Evolutionary conservation across 2,888 invertebrate genomes (phyloP).

Genomic region (Limnephilus marmoratus): DNA sequence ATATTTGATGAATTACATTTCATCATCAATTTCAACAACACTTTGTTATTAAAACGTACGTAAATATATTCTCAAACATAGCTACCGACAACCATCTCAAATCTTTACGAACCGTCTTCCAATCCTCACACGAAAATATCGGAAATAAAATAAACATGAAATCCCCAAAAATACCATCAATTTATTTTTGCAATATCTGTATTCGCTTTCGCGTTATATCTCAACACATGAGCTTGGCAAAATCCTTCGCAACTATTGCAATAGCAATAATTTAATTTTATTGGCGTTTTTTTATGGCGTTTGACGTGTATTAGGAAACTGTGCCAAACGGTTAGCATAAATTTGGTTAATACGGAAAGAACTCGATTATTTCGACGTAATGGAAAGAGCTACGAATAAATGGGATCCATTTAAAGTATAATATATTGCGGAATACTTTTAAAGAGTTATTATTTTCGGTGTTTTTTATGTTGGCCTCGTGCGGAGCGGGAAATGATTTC

Average conservation of each 20-base stretch:
- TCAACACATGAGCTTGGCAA: not conserved
- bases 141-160: not conserved
- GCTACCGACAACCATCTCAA: not conserved
- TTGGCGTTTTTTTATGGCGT: not conserved
- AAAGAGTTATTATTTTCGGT: constrained; percentile 5
- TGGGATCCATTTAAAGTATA: constrained; percentile 19
- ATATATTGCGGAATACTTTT: constrained; percentile 13
- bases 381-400: constrained; percentile 20
- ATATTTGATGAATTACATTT: no score
- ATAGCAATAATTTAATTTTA: not conserved
- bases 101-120: not conserved
- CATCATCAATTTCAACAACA: no score
- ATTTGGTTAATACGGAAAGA: constrained; percentile 24
- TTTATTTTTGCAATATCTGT: not conserved
- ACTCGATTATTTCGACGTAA: constrained; percentile 24
- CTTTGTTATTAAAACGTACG: no score
- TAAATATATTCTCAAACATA: not conserved
- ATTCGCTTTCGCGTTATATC: not conserved
- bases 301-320: constrained; percentile 2
- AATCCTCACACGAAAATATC: not conserved
- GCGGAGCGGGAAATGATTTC: not conserved
- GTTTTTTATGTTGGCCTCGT: not conserved
- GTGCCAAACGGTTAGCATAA: constrained; percentile 15
- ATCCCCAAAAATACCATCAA: not conserved
- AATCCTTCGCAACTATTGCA: not conserved